These are phyloP conservation scores for Grus americana DNA, from an alignment of 2,113 vertebrate species.

Conservation along the genomic window DNA sequence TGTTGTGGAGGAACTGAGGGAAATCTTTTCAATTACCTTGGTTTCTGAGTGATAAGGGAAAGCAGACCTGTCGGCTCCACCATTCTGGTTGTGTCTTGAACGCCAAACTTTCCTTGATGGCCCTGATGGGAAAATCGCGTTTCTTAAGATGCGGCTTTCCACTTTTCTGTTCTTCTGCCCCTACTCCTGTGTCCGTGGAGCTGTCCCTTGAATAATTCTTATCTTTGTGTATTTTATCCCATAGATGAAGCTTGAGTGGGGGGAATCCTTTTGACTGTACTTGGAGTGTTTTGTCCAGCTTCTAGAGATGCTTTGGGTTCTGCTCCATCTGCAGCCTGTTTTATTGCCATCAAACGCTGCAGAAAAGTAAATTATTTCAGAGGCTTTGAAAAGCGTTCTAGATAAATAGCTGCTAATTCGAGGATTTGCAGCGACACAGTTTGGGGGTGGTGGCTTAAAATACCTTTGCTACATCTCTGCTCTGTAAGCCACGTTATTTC, in stretches of 20 bases:
- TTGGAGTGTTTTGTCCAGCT: background rate
- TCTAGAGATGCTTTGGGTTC: background rate
- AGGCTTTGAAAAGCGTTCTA: background rate
- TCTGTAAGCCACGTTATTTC: background rate
- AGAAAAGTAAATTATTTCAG: background rate
- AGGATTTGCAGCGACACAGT: background rate
- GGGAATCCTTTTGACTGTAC: background rate
- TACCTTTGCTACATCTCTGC: background rate
- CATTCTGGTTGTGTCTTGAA: background rate
- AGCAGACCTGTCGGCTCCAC: background rate
- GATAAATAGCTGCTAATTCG: background rate
- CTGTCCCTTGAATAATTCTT: background rate
- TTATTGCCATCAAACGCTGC: background rate
- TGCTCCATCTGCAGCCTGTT: background rate
- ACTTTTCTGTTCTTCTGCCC: background rate
- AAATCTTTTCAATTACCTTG: background rate
- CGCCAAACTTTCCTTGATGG: rapidly evolving
- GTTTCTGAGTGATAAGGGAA: background rate
- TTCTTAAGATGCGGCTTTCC: background rate
- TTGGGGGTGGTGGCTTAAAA: background rate
- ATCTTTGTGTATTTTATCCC: background rate
- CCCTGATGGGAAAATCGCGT: background rate
- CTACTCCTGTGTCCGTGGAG: background rate
- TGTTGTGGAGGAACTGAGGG: background rate
- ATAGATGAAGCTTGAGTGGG: background rate